phyloP scores from a whole-genome alignment of 2,113 vertebrate species.

The Chunga burmeisteri region DNA sequence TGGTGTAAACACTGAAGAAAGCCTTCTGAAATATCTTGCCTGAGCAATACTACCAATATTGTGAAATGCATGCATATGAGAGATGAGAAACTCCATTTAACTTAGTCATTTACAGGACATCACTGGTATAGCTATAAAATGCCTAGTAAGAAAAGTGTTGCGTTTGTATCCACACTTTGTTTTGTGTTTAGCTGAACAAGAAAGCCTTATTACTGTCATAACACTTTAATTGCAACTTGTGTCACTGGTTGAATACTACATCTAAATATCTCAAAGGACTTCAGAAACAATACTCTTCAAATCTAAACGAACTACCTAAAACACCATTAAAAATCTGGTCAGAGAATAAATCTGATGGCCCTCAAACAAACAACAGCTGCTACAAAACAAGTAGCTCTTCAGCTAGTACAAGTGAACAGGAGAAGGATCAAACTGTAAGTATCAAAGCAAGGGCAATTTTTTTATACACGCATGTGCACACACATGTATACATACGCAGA shows the following conservation, averaged over 20 bases:
- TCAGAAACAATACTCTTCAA: neutral
- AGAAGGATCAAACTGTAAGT: neutral
- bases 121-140: neutral
- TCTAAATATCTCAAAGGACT: neutral
- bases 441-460: neutral
- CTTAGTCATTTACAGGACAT: neutral
- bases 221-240: neutral
- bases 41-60: neutral
- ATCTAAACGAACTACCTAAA: neutral
- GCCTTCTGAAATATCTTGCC: neutral
- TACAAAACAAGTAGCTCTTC: neutral
- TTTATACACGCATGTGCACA: rapidly evolving
- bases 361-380: neutral
- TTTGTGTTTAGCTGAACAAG: neutral
- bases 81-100: neutral
- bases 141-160: neutral
- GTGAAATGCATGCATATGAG: neutral
- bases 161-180: neutral
- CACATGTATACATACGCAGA: rapidly evolving
- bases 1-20: neutral
- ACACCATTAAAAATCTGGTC: neutral
- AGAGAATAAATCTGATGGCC: neutral
- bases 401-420: neutral
- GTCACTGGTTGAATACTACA: neutral
- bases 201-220: neutral